Conservation (phyloP, 2,888 invertebrate species). For the Nipponacmea schrenckii region DNA sequence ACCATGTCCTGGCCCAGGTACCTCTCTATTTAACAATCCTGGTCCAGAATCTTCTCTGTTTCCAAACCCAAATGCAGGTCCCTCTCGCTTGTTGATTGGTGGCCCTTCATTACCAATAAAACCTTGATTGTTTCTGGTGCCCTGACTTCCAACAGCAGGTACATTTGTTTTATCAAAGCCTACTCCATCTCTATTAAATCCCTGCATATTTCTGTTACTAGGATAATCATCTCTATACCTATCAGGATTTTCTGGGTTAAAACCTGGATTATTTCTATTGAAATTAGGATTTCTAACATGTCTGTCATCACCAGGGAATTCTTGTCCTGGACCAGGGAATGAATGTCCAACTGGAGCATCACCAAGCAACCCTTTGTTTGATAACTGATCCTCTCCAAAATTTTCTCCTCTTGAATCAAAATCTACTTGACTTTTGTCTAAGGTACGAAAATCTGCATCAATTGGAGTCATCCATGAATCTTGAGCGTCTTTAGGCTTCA, state of each 20-base stretch:
- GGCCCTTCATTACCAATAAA: too few relatives aligned
- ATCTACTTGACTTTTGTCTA: not conserved
- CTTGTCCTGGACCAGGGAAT: not conserved
- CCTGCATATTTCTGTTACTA: not conserved
- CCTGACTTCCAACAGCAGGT: not conserved
- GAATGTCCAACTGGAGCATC: constrained; percentile 25
- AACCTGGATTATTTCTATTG: not conserved
- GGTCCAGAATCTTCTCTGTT: constrained; percentile 5
- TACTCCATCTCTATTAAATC: constrained; percentile 16
- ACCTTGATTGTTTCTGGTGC: not conserved
- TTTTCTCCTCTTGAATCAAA: not conserved
- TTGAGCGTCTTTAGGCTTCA: not conserved
- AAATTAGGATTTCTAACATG: not conserved
- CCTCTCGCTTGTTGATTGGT: too few relatives aligned
- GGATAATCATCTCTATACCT: not conserved
- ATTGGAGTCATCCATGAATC: not conserved
- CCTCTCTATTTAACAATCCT: not conserved
- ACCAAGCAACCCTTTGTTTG: constrained; percentile 24
- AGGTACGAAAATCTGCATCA: not conserved
- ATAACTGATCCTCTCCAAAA: not conserved
- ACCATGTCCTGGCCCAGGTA: not conserved
- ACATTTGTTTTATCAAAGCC: not conserved
- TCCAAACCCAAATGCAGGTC: too few relatives aligned
- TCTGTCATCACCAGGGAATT: not conserved
- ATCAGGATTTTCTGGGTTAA: not conserved